Base-by-base conservation (phyloP, 2,113 vertebrate genomes). In the Nothoprocta pentlandii region DNA sequence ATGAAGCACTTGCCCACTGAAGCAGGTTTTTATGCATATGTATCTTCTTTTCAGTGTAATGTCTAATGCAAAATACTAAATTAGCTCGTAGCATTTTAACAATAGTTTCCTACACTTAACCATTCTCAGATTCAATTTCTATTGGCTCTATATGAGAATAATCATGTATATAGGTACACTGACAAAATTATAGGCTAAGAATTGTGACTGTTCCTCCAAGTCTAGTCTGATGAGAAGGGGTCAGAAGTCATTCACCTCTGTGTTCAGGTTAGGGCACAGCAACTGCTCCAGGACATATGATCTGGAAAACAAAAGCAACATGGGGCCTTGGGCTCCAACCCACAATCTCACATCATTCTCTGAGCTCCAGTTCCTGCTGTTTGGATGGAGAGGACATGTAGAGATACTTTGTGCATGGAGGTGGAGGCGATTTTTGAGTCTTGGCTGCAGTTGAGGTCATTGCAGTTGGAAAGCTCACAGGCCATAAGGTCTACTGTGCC, bases 311-410 rank as follows among this genome's bases (percentile, higher is more conserved):
- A 10, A 3, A 13, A 7, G 23, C 25, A 42, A 49, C 36, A 53
- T 2, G 1, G 6, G 22, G 14, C 10, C 3, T 34, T 39, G 9
- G 25, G 63, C 13, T 25, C 23, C 7, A 46, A 1, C 12, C 46
- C 14, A 25, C 8, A 10, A 41, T 22, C 20, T 66, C 42, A 51
- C 34, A 49, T 17, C 25, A 64, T 17, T 10, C 42, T 21, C 30
- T 32, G 23, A 25, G 16, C 25, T 64, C 49, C 23, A 34, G 9
- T 30, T 64, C 30, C 36, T 79, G 49, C 74, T 44, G 44, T 21
- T 32, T 51, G 44, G 32, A 28, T 67, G 36, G 44, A 39, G 26
- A 73, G 17, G 39, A 73, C 32, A n/a, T 0, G 0, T 4, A 10
- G 23, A 58, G 5, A 51, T 28, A 12, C 28, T 19, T 9, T 23